These are phyloP conservation scores for Syritta pipiens DNA, from an alignment of 2,888 invertebrate genomes.

Conservation along the genomic window DNA sequence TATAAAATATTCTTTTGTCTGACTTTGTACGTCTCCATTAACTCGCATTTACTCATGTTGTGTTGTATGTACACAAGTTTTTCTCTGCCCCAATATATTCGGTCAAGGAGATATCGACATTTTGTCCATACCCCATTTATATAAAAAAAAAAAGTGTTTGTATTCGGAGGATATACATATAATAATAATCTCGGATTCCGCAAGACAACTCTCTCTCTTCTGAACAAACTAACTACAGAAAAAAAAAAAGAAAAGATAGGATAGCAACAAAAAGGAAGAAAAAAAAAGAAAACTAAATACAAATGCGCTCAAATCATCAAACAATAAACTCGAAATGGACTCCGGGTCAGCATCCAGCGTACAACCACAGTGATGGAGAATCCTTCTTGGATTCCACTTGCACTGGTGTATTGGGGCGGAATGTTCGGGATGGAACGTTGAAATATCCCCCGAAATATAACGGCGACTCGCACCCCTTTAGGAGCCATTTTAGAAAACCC, in stretches of 20 bases:
- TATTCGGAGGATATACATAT: constrained; percentile 1
- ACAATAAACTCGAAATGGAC: constrained; percentile 80
- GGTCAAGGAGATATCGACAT: constrained; percentile 9
- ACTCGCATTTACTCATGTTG: constrained; percentile 45
- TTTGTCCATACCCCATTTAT: not conserved
- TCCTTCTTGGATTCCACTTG: constrained; percentile 23
- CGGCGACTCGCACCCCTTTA: constrained; percentile 15
- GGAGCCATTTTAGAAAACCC: constrained; percentile 66
- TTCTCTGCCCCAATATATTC: constrained; percentile 12
- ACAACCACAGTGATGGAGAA: constrained; percentile 24
- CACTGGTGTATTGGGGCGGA: constrained; percentile 38
- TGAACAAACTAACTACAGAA: constrained; percentile 21
- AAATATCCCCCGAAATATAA: constrained; percentile 16
- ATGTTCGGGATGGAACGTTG: constrained; percentile 31
- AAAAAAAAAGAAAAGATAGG: constrained; percentile 52
- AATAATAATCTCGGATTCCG: constrained; percentile 45
- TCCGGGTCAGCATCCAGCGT: constrained; percentile 71
- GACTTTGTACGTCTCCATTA: constrained; percentile 59
- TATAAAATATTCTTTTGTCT: constrained; percentile 61
- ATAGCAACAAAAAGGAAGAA: constrained; percentile 70
- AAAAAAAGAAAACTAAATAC: constrained; percentile 60
- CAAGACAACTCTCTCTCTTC: constrained; percentile 65
- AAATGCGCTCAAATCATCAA: constrained; percentile 78
- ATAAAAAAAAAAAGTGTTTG: constrained; percentile 2
- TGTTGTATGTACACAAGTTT: not conserved